phyloP scores from a whole-genome alignment of 2,888 invertebrate species.

The Eurytoma californica region DNA sequence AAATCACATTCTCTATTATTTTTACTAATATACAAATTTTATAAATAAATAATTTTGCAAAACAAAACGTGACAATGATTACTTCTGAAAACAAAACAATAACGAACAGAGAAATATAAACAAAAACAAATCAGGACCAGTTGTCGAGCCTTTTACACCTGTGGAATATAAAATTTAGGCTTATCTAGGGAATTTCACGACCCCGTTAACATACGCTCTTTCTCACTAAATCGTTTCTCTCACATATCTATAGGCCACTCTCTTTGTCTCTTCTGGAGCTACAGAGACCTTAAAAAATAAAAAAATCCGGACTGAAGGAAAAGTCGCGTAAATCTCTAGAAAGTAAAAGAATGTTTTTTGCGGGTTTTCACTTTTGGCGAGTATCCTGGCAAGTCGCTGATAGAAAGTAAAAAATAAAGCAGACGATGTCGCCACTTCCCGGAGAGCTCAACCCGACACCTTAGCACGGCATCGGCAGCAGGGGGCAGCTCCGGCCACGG shows the following conservation, averaged over 20 bases:
- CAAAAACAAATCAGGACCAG: too few relatives aligned
- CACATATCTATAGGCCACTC: too few relatives aligned
- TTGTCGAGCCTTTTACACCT: neutral
- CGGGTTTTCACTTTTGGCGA: too few relatives aligned
- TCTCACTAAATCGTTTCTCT: too few relatives aligned
- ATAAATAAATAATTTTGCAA: too few relatives aligned
- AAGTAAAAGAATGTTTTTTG: too few relatives aligned
- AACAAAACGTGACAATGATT: too few relatives aligned
- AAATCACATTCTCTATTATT: neutral
- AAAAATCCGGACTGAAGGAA: too few relatives aligned
- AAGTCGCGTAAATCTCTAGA: too few relatives aligned
- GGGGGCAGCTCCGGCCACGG: constrained; percentile 29
- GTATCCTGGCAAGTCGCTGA: too few relatives aligned
- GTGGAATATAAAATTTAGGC: neutral
- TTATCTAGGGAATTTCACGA: constrained; percentile 25
- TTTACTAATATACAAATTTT: neutral
- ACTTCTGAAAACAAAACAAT: neutral
- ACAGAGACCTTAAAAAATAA: too few relatives aligned
- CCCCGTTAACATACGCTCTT: constrained; percentile 11
- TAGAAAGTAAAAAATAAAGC: neutral
- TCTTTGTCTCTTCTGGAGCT: too few relatives aligned
- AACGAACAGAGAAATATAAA: neutral
- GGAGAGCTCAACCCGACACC: neutral
- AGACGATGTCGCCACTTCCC: constrained; percentile 45
- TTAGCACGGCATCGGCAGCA: neutral